These are phyloP conservation scores for Otus sunia DNA, from an alignment of 2,113 vertebrate species.

Conservation along the genomic window DNA sequence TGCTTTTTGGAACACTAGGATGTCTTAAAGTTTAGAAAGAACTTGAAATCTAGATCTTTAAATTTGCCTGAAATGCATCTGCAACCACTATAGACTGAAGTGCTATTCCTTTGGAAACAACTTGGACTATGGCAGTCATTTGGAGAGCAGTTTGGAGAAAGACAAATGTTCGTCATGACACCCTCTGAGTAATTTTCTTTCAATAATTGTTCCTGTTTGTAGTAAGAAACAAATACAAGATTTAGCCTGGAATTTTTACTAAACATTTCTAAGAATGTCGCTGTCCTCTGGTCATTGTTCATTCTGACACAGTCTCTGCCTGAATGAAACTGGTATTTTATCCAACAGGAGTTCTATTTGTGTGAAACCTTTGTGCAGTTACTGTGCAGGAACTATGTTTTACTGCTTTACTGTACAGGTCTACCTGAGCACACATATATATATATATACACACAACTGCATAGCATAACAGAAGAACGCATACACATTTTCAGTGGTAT, in stretches of 20 bases:
- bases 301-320: not conserved
- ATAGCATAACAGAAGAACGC: not conserved
- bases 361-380: not conserved
- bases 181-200: not conserved
- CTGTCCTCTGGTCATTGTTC: not conserved
- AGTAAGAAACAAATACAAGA: not conserved
- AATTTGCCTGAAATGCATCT: not conserved
- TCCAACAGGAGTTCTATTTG: not conserved
- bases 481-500: not conserved
- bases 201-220: not conserved
- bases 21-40: slow-evolving; percentile 1
- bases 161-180: not conserved
- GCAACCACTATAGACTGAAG: not conserved
- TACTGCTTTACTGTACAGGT: not conserved
- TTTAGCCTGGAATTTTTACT: not conserved
- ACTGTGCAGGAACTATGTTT: not conserved
- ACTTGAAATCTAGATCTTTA: not conserved
- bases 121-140: not conserved
- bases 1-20: not conserved
- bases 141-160: not conserved
- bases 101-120: not conserved
- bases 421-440: not conserved
- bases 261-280: not conserved
- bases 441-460: not conserved
- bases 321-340: not conserved